Percentiles rank a stretch among this genome's conserved stretches.
These are phyloP conservation scores for Pangasius djambal DNA, from an alignment of 2,797 vertebrate genomes.

Conservation along the genomic window DNA sequence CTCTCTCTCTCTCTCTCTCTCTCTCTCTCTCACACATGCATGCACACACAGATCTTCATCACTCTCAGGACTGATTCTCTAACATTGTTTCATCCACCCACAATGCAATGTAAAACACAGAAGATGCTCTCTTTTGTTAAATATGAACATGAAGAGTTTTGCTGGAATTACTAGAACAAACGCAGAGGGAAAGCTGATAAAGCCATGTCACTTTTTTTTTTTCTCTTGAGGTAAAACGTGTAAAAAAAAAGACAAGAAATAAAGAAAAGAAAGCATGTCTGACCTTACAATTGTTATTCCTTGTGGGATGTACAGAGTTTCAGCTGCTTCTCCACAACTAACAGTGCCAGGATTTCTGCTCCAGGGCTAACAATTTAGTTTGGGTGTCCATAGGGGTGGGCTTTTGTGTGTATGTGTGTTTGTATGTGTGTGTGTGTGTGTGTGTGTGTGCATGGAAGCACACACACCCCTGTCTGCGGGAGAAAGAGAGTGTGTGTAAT, in stretches of 20 bases:
- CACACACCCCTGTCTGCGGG: slow-evolving; percentile 60
- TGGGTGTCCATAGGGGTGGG: slow-evolving; percentile 59
- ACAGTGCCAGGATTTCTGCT: slow-evolving; percentile 65
- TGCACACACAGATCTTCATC: background rate
- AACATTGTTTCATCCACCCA: slow-evolving; percentile 7
- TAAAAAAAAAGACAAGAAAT: slow-evolving; percentile 60
- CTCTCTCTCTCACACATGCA: background rate
- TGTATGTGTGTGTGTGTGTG: slow-evolving; percentile 50
- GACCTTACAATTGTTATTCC: slow-evolving; percentile 66
- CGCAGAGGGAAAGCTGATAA: slow-evolving; percentile 24
- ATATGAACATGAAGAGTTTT: background rate
- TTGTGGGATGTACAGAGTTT: slow-evolving; percentile 63
- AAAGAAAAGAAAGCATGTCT: slow-evolving; percentile 62
- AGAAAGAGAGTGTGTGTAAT: slow-evolving; percentile 70
- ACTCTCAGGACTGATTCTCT: slow-evolving; percentile 17
- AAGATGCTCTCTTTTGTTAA: slow-evolving; percentile 26
- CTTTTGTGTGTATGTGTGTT: slow-evolving; percentile 52
- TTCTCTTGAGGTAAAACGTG: slow-evolving; percentile 39
- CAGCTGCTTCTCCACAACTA: slow-evolving; percentile 67
- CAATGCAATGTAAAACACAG: slow-evolving; percentile 6
- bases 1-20: slow-evolving; percentile 10
- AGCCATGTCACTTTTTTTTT: slow-evolving; percentile 48
- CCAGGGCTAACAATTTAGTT: slow-evolving; percentile 64
- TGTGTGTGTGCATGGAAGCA: slow-evolving; percentile 46
- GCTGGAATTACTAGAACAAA: slow-evolving; percentile 26